Conservation (phyloP, 2,888 invertebrate genomes). For the Dryococelus australis region DNA sequence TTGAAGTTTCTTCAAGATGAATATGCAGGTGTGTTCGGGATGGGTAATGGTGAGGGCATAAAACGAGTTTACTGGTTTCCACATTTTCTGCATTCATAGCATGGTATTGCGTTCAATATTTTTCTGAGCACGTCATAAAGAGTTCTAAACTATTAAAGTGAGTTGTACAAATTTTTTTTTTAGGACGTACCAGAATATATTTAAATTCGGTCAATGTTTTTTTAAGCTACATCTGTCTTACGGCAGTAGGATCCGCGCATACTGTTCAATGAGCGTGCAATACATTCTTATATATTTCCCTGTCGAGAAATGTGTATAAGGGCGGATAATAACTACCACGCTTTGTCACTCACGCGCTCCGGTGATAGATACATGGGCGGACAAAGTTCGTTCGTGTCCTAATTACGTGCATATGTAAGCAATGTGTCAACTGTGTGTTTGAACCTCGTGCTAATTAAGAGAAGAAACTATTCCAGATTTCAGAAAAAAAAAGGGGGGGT, state of each 20-base stretch:
- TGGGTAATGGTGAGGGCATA: too few species aligned
- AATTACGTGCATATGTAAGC: constrained; percentile 24
- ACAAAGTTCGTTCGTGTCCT: constrained; percentile 18
- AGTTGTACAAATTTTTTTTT: too few species aligned
- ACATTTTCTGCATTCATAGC: too few species aligned
- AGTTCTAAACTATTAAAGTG: too few species aligned
- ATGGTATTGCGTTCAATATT: too few species aligned
- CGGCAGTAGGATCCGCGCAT: background rate
- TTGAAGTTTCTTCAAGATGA: too few species aligned
- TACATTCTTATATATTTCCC: too few species aligned
- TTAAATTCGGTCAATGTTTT: too few species aligned
- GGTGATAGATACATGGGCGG: constrained; percentile 17
- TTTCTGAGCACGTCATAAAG: too few species aligned
- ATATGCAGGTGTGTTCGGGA: too few species aligned
- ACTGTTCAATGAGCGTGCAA: background rate
- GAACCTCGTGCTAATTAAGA: constrained; percentile 18
- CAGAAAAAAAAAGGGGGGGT: background rate
- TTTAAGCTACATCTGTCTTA: background rate
- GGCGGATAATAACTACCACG: background rate
- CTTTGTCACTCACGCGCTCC: background rate
- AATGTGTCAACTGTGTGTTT: constrained; percentile 30
- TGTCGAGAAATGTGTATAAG: background rate
- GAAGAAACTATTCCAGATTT: constrained; percentile 1
- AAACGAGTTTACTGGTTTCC: too few species aligned
- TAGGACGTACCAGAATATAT: too few species aligned